These are phyloP conservation scores for Ptycholaimellus sp. DNA, from an alignment of 2,888 invertebrate species.

Conservation along the genomic window DNA sequence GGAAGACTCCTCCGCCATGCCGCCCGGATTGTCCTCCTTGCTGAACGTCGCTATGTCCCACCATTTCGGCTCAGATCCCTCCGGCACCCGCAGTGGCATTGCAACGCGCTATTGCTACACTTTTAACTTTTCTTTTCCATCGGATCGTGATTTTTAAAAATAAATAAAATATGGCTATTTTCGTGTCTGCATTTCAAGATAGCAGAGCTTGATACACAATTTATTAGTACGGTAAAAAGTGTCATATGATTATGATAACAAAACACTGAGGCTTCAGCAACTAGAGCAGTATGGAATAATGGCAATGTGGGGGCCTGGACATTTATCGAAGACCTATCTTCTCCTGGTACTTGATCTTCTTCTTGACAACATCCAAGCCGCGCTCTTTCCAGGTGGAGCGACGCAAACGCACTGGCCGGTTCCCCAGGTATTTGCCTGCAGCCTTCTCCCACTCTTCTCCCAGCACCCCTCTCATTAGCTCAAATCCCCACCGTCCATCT, in stretches of 20 bases:
- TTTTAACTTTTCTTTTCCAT: too few relatives aligned
- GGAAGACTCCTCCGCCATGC: conserved; percentile 68
- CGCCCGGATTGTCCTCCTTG: conserved; percentile 62
- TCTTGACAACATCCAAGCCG: conserved; percentile 68
- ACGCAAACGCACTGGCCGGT: conserved; percentile 81
- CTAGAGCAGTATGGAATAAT: neutral
- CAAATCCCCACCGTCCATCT: conserved; percentile 87
- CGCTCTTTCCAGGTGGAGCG: conserved; percentile 89
- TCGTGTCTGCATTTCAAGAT: too few relatives aligned
- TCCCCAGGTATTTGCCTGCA: conserved; percentile 86
- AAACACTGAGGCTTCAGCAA: neutral
- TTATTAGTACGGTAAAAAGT: too few relatives aligned
- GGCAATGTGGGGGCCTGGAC: neutral
- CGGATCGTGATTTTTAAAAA: too few relatives aligned
- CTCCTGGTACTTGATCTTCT: conserved; percentile 83
- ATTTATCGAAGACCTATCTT: conserved; percentile 35
- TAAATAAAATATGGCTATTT: too few relatives aligned
- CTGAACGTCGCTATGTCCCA: conserved; percentile 41
- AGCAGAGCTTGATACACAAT: too few relatives aligned
- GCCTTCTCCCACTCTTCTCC: conserved; percentile 21
- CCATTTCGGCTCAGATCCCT: conserved; percentile 26
- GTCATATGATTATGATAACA: too few relatives aligned
- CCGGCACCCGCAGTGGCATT: too few relatives aligned
- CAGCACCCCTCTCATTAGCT: too few relatives aligned
- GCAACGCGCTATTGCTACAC: too few relatives aligned